phyloP scores from a whole-genome alignment of 37 sponge, comb jelly and placozoan species.

The Agelas oroides region DNA sequence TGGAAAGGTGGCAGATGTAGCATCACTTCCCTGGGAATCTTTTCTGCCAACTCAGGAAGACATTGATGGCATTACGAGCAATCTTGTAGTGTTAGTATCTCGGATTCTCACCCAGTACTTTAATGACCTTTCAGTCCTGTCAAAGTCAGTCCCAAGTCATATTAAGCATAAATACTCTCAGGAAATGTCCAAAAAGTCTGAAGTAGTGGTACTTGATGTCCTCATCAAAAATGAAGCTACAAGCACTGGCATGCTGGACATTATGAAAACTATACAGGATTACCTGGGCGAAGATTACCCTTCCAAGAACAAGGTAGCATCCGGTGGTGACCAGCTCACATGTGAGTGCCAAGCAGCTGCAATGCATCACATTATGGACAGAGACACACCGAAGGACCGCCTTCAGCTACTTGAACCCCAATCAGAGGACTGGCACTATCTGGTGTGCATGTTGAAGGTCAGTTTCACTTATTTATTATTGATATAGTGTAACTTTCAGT shows the following conservation, averaged over 20 bases:
- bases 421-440: constrained; percentile 47
- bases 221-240: constrained; percentile 45
- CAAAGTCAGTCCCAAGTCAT: background rate
- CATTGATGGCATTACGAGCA: background rate
- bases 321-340: constrained; percentile 57
- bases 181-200: constrained; percentile 18
- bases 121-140: background rate
- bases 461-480: constrained; percentile 13
- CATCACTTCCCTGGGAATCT: too few species aligned
- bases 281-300: constrained; percentile 24
- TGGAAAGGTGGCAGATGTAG: constrained; percentile 3
- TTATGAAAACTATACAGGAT: constrained; percentile 15
- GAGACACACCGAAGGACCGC: constrained; percentile 7
- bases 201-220: constrained; percentile 44
- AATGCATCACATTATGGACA: constrained; percentile 28
- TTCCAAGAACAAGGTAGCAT: background rate
- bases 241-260: constrained; percentile 37
- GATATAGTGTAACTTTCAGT: constrained; percentile 28
- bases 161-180: background rate
- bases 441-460: constrained; percentile 21
- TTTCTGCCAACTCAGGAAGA: background rate
- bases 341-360: constrained; percentile 27
- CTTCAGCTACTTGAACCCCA: constrained; percentile 32
- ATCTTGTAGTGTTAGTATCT: constrained; percentile 2
- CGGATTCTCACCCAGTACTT: background rate